Conservation (phyloP, 2,888 invertebrate species). For the Netelia fuscicornis region DNA sequence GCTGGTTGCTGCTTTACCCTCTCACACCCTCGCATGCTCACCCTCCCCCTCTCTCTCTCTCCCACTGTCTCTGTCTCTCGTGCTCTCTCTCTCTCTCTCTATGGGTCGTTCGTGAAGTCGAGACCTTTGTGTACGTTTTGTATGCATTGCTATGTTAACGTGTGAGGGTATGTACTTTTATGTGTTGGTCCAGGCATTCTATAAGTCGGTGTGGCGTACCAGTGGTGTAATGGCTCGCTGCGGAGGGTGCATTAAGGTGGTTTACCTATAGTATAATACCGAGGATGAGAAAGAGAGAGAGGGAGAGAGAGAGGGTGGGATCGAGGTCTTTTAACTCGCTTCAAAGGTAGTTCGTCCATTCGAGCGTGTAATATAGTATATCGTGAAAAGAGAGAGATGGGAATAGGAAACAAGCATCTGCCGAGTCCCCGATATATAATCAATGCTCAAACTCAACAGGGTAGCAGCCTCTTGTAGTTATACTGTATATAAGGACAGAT, state of each 20-base stretch:
- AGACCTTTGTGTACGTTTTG: conserved; percentile 45
- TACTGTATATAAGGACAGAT: background rate
- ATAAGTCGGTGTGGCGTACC: conserved; percentile 64
- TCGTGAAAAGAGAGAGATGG: conserved; percentile 25
- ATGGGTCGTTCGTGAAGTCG: conserved; percentile 3
- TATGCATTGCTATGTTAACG: conserved; percentile 33
- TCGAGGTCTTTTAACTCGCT: conserved; percentile 78
- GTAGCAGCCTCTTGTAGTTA: background rate
- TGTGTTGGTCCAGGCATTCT: conserved; percentile 47
- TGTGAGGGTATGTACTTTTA: conserved; percentile 26
- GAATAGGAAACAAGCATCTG: conserved; percentile 55
- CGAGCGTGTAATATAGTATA: conserved; percentile 57
- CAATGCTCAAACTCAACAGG: conserved; percentile 40
- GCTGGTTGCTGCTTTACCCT: conserved; percentile 35
- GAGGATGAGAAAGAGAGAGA: background rate
- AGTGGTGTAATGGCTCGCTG: conserved; percentile 79
- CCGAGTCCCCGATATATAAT: conserved; percentile 56
- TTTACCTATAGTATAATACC: conserved; percentile 73
- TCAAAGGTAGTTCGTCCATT: conserved; percentile 74
- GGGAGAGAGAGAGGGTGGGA: conserved; percentile 47
- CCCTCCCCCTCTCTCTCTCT: background rate
- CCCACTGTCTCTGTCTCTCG: background rate
- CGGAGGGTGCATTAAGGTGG: conserved; percentile 81
- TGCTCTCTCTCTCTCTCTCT: conserved; percentile 9
- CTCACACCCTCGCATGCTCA: background rate